A percentile compares a stretch with the other conserved stretches of the same genome.
These are phyloP conservation scores for Melinopterus prodromus DNA, from an alignment of 2,888 invertebrate species.

Conservation along the genomic window DNA sequence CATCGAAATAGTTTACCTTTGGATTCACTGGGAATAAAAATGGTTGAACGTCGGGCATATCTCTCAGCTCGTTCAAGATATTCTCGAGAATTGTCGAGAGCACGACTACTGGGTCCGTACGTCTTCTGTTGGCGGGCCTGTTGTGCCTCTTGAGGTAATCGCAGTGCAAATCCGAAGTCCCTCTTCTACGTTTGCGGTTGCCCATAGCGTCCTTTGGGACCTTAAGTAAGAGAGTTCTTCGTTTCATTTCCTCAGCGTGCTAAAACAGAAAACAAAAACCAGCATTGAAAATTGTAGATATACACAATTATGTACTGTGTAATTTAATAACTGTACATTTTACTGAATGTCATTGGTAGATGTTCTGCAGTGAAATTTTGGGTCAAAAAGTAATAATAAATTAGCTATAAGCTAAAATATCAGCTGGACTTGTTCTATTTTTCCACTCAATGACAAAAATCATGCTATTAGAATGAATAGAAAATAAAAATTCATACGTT, in stretches of 20 bases:
- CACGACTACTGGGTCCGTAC: slow-evolving; percentile 97
- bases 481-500: no score
- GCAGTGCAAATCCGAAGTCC: slow-evolving; percentile 77
- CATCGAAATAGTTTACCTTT: slow-evolving; percentile 67
- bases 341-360: no score
- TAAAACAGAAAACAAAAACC: slow-evolving; percentile 57
- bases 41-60: slow-evolving; percentile 89
- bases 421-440: no score
- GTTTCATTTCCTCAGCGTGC: slow-evolving; percentile 87
- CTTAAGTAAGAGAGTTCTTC: slow-evolving; percentile 79
- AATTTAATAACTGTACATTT: no score
- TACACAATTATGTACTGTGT: no score
- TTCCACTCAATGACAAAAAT: no score
- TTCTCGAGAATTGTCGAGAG: slow-evolving; percentile 90
- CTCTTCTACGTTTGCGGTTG: slow-evolving; percentile 70
- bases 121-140: slow-evolving; percentile 85
- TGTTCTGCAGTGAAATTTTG: no score
- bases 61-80: slow-evolving; percentile 91
- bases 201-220: slow-evolving; percentile 77
- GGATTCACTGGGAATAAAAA: slow-evolving; percentile 95
- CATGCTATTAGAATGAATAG: no score
- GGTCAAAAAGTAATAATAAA: no score
- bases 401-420: no score
- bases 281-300: not conserved
- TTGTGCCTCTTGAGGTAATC: slow-evolving; percentile 89